Evolutionary conservation across 2,888 invertebrate genomes (phyloP), one percentile per base, ranked within the genome.

Genomic region (Actias luna): DNA sequence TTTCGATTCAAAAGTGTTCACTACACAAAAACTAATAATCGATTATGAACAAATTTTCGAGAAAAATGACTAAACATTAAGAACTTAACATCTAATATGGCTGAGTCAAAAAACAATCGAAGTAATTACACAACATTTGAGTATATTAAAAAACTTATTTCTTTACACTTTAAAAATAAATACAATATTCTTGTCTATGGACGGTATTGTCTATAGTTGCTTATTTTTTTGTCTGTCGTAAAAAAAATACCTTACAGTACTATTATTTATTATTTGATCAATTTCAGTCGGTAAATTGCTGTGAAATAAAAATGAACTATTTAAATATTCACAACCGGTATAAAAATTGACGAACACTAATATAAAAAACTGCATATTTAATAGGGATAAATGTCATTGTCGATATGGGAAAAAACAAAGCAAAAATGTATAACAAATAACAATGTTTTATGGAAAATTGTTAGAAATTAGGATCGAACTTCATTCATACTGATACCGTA

Each of bases 121-220:
- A 75, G 73, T 72, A 76, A 78, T 77, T 78, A 79, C 75, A 83
- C 75, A 83, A 85, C 76, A 79, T 79, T n/a, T 85, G 85, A 84
- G 85, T 88, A 87, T 82, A 77, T 76, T 18, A 72, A 65, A n/a
- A 63, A 67, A 73, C 67, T 70, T 75, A 68, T 72, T 74, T 66
- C 67, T 63, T 71, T 73, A 75, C 76, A 77, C 72, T 70, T 76
- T 77, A 76, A 87, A 92, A 90, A 89, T 90, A 90, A 91, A 89
- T 89, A 88, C 79, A 83, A 78, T n/a, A n/a, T 80, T 80, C 79
- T 80, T 84, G 82, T 85, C 84, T 87, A 84, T 90, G 92, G 92
- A 92, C 92, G 92, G 92, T 91, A 80, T 86, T 83, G 77, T 80
- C 85, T 85, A 83, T 73, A 69, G 67, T 74, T 65, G 59, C 66